These are phyloP conservation scores for Chrysopilus asiliformis DNA, from an alignment of 2,888 invertebrate genomes.

Conservation along the genomic window DNA sequence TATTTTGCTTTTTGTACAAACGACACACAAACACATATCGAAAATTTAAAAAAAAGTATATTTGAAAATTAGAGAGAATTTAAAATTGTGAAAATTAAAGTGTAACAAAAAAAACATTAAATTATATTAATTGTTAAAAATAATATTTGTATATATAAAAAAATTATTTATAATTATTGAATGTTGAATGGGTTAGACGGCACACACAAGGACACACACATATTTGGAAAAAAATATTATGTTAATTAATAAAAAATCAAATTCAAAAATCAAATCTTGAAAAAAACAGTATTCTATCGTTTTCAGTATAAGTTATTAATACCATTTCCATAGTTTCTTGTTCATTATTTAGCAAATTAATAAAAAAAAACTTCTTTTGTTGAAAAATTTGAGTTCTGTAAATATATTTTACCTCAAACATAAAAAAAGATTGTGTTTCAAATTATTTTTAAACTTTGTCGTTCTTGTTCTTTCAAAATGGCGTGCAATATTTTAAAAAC, in stretches of 20 bases:
- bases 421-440: neutral
- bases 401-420: neutral
- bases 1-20: slow-evolving; percentile 10
- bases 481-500: neutral
- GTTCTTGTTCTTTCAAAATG: neutral
- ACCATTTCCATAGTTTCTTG: too few relatives aligned
- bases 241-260: slow-evolving; percentile 6
- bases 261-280: too few relatives aligned
- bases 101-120: slow-evolving; percentile 11
- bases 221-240: slow-evolving; percentile 10
- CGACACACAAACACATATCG: slow-evolving; percentile 15
- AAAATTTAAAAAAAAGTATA: slow-evolving; percentile 5
- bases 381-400: neutral
- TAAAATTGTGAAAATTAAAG: slow-evolving; percentile 14
- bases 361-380: slow-evolving; percentile 4
- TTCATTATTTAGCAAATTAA: slow-evolving; percentile 4
- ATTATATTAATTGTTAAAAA: slow-evolving; percentile 15
- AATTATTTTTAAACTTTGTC: neutral
- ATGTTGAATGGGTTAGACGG: slow-evolving; percentile 26
- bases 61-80: neutral
- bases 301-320: too few relatives aligned
- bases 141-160: slow-evolving; percentile 17
- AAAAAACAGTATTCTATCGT: too few relatives aligned
- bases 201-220: slow-evolving; percentile 31
- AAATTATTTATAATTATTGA: slow-evolving; percentile 14